Evolutionary conservation across 1,140 invertebrate species (phyloP).

Genomic region (Drosophila watanabei): DNA sequence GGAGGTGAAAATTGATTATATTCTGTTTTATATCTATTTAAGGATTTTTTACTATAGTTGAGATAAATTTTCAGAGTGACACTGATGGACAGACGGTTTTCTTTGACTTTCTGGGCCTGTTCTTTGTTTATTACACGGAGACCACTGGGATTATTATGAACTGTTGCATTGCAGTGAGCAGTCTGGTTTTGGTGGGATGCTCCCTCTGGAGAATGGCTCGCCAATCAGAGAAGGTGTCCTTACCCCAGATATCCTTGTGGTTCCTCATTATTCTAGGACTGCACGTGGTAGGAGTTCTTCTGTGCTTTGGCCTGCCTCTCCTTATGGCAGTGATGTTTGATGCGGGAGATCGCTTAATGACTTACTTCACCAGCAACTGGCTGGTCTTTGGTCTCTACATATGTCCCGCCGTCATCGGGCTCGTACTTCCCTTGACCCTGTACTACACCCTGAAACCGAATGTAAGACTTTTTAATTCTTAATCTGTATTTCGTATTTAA

Average conservation of each 20-base stretch:
- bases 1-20: conserved; percentile 22
- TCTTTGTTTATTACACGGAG: conserved; percentile 89
- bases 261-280: conserved; percentile 54
- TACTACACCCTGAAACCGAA: conserved; percentile 80
- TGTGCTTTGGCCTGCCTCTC: conserved; percentile 86
- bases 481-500: rapidly evolving
- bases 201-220: conserved; percentile 64
- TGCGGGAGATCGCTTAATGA: conserved; percentile 87
- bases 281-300: conserved; percentile 42
- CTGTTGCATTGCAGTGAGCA: conserved; percentile 87
- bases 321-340: conserved; percentile 85
- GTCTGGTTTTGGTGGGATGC: conserved; percentile 88
- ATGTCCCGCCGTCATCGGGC: conserved; percentile 86
- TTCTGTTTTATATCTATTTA: not conserved
- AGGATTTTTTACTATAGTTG: not conserved
- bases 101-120: conserved; percentile 92
- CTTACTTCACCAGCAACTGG: conserved; percentile 90
- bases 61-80: conserved; percentile 53
- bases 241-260: conserved; percentile 35
- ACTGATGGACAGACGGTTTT: conserved; percentile 89
- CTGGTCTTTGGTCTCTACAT: conserved; percentile 87
- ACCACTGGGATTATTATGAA: conserved; percentile 87
- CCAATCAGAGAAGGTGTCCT: conserved; percentile 24
- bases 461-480: conserved; percentile 85
- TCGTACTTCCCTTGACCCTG: conserved; percentile 46